Evolutionary conservation across 2,888 invertebrate genomes (phyloP).

Genomic region (Galerucella calmariensis): DNA sequence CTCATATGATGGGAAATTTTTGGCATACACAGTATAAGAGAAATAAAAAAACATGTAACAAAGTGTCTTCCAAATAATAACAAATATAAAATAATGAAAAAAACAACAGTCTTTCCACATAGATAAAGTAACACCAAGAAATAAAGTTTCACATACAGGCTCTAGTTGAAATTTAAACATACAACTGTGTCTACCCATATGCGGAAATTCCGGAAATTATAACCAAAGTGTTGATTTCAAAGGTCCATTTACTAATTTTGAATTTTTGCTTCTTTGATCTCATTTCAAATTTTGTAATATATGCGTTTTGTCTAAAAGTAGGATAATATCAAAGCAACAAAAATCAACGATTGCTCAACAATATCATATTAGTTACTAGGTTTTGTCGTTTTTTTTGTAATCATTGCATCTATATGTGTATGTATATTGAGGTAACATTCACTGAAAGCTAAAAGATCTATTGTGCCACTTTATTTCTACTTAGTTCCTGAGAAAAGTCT

Average conservation of each 20-base stretch:
- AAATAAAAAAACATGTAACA: constrained; percentile 11
- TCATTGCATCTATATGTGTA: too few relatives aligned
- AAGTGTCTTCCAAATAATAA: constrained; percentile 39
- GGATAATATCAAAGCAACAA: too few relatives aligned
- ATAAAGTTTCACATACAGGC: constrained; percentile 31
- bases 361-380: too few relatives aligned
- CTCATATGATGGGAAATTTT: constrained; percentile 7
- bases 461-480: too few relatives aligned
- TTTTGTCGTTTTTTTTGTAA: too few relatives aligned
- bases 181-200: constrained; percentile 27
- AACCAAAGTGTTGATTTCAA: constrained; percentile 31
- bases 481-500: too few relatives aligned
- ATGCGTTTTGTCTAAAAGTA: too few relatives aligned
- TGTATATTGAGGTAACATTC: too few relatives aligned
- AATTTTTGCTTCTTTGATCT: too few relatives aligned
- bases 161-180: constrained; percentile 37
- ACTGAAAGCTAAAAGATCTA: too few relatives aligned
- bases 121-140: constrained; percentile 68
- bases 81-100: constrained; percentile 47
- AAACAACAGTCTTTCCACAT: constrained; percentile 80
- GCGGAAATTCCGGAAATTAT: constrained; percentile 37
- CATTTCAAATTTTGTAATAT: background rate
- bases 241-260: constrained; percentile 2
- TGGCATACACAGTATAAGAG: constrained; percentile 9
- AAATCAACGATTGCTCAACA: too few relatives aligned